phyloP scores from a whole-genome alignment of 2,888 invertebrate genomes.

The Drosophila acutilabella region DNA sequence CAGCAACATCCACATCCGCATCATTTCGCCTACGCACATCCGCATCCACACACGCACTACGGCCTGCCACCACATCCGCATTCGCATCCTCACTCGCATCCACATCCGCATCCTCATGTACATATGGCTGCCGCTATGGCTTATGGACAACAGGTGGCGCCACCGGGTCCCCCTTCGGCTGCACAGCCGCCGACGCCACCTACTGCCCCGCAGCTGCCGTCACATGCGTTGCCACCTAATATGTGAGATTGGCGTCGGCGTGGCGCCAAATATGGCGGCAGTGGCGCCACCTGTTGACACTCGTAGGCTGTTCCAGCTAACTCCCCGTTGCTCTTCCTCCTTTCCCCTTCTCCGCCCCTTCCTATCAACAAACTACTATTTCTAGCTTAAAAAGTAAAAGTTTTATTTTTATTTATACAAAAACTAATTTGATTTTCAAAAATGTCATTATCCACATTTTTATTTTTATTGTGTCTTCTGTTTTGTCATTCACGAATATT shows the following conservation, averaged over 20 bases:
- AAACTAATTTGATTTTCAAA: constrained; percentile 4
- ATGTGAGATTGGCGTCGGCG: constrained; percentile 78
- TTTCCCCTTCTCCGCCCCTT: neutral
- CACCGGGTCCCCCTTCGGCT: constrained; percentile 36
- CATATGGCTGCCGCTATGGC: constrained; percentile 72
- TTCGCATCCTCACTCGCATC: constrained; percentile 47
- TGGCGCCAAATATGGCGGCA: constrained; percentile 72
- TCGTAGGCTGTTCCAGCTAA: constrained; percentile 35
- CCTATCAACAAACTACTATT: constrained; percentile 38
- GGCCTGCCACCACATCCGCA: constrained; percentile 47
- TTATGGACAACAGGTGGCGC: constrained; percentile 67
- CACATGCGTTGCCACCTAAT: constrained; percentile 41
- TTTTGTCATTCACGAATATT: constrained; percentile 40
- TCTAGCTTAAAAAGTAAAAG: constrained; percentile 34
- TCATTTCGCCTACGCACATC: constrained; percentile 34
- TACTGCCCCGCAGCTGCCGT: constrained; percentile 30
- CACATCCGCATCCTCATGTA: constrained; percentile 51
- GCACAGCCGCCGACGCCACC: constrained; percentile 34
- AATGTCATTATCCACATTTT: constrained; percentile 35
- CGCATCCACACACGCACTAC: constrained; percentile 38
- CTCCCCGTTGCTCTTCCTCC: constrained; percentile 9
- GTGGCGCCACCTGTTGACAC: constrained; percentile 80
- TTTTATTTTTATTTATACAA: constrained; percentile 18
- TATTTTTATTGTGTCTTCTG: constrained; percentile 38
- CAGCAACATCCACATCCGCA: constrained; percentile 38